A percentile compares a stretch with the other conserved stretches of the same genome.
phyloP scores from a whole-genome alignment of 2,888 invertebrate genomes.

The Atherix ibis region DNA sequence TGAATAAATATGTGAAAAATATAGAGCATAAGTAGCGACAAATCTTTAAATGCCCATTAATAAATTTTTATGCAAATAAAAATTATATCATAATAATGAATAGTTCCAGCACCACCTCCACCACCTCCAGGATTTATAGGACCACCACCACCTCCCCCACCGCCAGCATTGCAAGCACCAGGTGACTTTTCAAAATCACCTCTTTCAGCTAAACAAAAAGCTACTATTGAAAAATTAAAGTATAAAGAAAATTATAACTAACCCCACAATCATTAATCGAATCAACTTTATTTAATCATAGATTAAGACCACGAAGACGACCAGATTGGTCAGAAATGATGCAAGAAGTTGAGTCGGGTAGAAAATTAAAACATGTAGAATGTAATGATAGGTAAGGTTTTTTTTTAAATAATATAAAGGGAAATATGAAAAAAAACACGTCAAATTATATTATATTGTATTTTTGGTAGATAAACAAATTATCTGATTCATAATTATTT shows the following conservation, averaged over 20 bases:
- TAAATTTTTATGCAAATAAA: too few relatives aligned
- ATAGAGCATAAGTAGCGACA: too few relatives aligned
- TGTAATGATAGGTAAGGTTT: conserved; percentile 58
- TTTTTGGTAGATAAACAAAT: too few relatives aligned
- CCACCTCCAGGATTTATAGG: conserved; percentile 22
- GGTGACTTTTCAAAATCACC: conserved; percentile 44
- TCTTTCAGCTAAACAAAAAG: conserved; percentile 42
- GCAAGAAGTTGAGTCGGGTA: conserved; percentile 77
- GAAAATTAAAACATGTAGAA: conserved; percentile 61
- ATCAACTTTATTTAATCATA: conserved; percentile 16
- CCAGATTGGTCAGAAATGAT: conserved; percentile 84
- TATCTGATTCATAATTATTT: too few relatives aligned
- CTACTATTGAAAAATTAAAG: conserved; percentile 54
- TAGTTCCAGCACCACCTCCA: conserved; percentile 29
- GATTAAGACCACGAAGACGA: conserved; percentile 57
- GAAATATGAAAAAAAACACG: too few relatives aligned
- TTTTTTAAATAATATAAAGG: too few relatives aligned
- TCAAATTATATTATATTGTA: too few relatives aligned
- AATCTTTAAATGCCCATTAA: too few relatives aligned
- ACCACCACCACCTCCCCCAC: conserved; percentile 55
- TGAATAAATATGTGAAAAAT: too few relatives aligned
- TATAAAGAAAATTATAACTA: too few relatives aligned
- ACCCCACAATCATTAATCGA: too few relatives aligned
- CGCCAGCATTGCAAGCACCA: conserved; percentile 46
- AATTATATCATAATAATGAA: too few relatives aligned